These are phyloP conservation scores for Solenopsis invicta DNA, from an alignment of 1,140 invertebrate species.

Conservation along the genomic window DNA sequence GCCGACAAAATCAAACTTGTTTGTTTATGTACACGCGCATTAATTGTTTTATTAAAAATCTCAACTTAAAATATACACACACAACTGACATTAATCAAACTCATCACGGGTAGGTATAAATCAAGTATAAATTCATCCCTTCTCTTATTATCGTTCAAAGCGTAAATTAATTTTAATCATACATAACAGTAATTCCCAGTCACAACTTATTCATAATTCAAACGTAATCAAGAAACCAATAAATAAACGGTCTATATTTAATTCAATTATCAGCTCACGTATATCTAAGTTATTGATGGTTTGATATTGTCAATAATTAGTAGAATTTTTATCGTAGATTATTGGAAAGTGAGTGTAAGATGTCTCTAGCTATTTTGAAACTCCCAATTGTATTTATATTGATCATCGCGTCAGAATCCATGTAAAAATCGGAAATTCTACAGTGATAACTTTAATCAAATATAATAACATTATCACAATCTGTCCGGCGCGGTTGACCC, in stretches of 20 bases:
- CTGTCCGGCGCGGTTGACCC: conserved; percentile 41
- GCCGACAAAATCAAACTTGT: conserved; percentile 1
- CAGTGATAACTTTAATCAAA: conserved; percentile 24
- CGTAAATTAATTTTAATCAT: conserved; percentile 23
- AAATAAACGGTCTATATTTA: background rate
- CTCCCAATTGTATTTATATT: conserved; percentile 13
- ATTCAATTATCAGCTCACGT: background rate
- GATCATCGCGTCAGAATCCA: background rate
- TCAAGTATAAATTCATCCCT: conserved; percentile 9
- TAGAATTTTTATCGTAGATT: background rate
- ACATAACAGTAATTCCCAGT: background rate
- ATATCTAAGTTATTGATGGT: background rate
- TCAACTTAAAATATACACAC: background rate
- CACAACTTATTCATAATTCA: background rate
- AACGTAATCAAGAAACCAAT: background rate
- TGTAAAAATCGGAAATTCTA: background rate
- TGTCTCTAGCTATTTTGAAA: conserved; percentile 34
- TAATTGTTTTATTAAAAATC: conserved; percentile 30
- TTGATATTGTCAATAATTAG: background rate
- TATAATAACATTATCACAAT: conserved; percentile 34
- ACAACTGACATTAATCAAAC: conserved; percentile 21
- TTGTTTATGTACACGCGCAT: background rate
- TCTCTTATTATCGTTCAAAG: conserved; percentile 35
- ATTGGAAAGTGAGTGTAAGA: background rate
- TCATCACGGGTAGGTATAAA: conserved; percentile 1